Evolutionary conservation across 2,888 invertebrate species (phyloP).

Genomic region (Platycheirus rosarum): DNA sequence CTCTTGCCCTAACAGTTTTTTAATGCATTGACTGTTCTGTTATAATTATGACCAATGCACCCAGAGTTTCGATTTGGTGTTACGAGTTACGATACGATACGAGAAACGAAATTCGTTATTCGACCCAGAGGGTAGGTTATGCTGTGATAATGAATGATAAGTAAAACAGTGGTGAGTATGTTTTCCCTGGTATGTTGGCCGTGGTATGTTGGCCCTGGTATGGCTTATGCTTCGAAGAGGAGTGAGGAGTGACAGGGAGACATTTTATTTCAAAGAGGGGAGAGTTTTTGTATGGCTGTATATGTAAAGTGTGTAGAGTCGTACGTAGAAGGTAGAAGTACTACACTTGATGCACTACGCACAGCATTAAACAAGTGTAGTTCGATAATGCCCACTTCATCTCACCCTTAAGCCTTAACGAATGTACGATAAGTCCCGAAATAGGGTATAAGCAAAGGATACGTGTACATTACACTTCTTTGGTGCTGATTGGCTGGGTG

Average conservation of each 20-base stretch:
- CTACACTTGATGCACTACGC: constrained; percentile 44
- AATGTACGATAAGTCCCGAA: too few species aligned
- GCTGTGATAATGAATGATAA: constrained; percentile 17
- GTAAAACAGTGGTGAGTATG: constrained; percentile 18
- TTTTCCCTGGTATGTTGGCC: not conserved
- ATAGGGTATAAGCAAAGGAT: too few species aligned
- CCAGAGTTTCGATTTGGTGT: too few species aligned
- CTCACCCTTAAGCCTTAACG: too few species aligned
- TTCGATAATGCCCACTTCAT: not conserved
- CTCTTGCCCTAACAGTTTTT: not conserved
- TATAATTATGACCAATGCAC: constrained; percentile 13
- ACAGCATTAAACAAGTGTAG: constrained; percentile 52
- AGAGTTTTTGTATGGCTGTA: not conserved
- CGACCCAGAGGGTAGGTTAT: not conserved
- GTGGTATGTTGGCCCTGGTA: not conserved
- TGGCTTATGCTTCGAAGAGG: not conserved
- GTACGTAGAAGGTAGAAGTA: constrained; percentile 17
- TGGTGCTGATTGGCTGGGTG: constrained; percentile 50
- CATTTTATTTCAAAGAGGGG: not conserved
- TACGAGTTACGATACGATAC: too few species aligned
- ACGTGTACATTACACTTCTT: constrained; percentile 5
- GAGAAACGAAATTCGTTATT: too few species aligned
- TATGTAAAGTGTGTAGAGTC: not conserved
- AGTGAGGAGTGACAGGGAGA: not conserved
- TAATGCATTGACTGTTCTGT: constrained; percentile 33